Base-by-base conservation (phyloP, 30 jellyfish, hydroid and myxozoan genomes). In the Catostylus mosaicus region DNA sequence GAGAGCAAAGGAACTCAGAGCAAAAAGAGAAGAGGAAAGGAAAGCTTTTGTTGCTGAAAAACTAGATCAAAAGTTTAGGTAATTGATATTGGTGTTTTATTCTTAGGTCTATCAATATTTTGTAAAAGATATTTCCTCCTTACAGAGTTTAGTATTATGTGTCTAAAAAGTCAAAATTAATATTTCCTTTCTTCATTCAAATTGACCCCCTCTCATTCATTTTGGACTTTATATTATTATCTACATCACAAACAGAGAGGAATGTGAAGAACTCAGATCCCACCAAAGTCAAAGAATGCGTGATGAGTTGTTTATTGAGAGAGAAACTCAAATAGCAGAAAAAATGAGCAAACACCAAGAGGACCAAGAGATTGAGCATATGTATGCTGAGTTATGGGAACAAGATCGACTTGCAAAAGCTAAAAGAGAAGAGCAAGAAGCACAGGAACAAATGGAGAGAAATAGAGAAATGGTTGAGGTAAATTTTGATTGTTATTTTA, bases 21-120 rank as follows among this genome's bases (percentile, higher is more conserved):
- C 63, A 72, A 85, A 85, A 74, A 78, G 98, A 63, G 98, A 91
- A 59, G 75, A 75, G 16, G 98, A 91, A 63, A 68, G 96, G 47
- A 77, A 50, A 46, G 88, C 83, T 30, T 47, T 77, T 48, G 98
- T 91, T 8, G 90, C 83, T 47, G 95, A 78, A 32, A 91, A 91
- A 67, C 86, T 85, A 27, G 98, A 91, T n/a, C 90, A 91, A 38
- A 79, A 74, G 50, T 91, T 91, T 79, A 78, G 98, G 98, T 91
- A 48, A 48, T 40, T 40, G 54, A 7, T 40, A 40, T 40, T 7
- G 14, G 7, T 40, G 7, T 40, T 40, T 40, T 7, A 5, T 40
- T 5, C 14, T 7, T 40, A 14, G 54, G 54, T 5, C 14, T 40
- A 40, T 40, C 12, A 14, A 5, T 40, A 40, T 40, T 7, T 40